These are phyloP conservation scores for Drosophila pachea DNA, from an alignment of 1,140 invertebrate genomes.

Conservation along the genomic window DNA sequence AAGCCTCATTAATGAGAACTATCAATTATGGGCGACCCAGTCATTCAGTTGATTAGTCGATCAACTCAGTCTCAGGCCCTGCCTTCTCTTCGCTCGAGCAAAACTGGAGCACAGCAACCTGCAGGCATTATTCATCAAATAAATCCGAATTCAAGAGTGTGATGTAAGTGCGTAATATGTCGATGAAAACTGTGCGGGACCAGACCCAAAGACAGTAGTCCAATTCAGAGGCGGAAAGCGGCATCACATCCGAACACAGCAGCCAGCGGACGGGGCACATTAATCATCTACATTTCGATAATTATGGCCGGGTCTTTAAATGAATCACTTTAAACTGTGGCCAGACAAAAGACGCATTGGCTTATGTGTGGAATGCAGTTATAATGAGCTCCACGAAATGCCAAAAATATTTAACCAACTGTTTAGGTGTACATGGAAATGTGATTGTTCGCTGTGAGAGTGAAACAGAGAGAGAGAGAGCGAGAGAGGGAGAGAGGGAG, in stretches of 20 bases:
- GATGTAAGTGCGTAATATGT: constrained; percentile 50
- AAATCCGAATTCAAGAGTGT: constrained; percentile 9
- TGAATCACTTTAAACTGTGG: constrained; percentile 53
- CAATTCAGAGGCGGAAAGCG: constrained; percentile 16
- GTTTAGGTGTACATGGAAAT: constrained; percentile 11
- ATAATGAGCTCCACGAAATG: constrained; percentile 2
- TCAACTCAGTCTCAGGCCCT: constrained; percentile 16
- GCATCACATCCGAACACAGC: not conserved
- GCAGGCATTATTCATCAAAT: constrained; percentile 20
- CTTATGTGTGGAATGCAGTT: constrained; percentile 29
- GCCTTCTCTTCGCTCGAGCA: constrained; percentile 6
- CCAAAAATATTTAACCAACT: constrained; percentile 4
- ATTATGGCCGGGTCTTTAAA: constrained; percentile 16
- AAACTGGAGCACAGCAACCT: constrained; percentile 31
- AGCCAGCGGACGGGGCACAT: constrained; percentile 33
- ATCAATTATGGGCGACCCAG: constrained; percentile 12
- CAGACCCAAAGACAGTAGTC: constrained; percentile 1
- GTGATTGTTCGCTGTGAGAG: not conserved
- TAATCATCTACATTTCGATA: constrained; percentile 51
- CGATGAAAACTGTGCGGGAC: constrained; percentile 45
- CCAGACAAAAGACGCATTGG: constrained; percentile 23
- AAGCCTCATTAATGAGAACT: not conserved
- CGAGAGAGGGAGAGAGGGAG: too few relatives aligned
- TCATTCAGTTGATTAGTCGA: constrained; percentile 2
- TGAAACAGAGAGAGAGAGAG: too few relatives aligned